These are phyloP conservation scores for Hystrix brachyura DNA, from an alignment of 2,113 vertebrate species.

Conservation along the genomic window DNA sequence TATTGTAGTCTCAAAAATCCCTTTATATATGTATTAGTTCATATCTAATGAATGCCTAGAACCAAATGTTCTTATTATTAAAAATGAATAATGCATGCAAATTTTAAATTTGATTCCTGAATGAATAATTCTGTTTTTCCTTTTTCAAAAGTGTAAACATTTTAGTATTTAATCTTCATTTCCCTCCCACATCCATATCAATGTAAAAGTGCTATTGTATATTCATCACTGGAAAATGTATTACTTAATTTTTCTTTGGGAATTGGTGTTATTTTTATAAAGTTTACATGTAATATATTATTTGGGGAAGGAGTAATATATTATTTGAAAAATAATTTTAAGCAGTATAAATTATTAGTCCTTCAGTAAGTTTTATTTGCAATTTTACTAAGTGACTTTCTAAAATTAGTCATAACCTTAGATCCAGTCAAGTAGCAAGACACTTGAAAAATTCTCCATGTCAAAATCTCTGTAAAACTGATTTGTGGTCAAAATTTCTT, in stretches of 20 bases:
- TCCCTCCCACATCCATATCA: neutral
- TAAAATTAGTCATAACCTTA: constrained; percentile 66
- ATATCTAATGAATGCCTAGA: constrained; percentile 46
- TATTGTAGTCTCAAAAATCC: constrained; percentile 24
- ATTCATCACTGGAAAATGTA: neutral
- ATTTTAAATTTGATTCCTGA: constrained; percentile 46
- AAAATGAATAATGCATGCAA: constrained; percentile 39
- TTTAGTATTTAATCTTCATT: constrained; percentile 41
- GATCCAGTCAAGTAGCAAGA: neutral
- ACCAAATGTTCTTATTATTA: constrained; percentile 56
- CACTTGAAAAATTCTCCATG: constrained; percentile 48
- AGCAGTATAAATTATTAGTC: constrained; percentile 31
- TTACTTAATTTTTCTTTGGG: constrained; percentile 44
- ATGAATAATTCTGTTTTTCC: constrained; percentile 44
- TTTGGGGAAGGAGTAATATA: neutral
- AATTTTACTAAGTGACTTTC: constrained; percentile 29
- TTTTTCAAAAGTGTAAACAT: neutral
- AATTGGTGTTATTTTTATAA: constrained; percentile 52
- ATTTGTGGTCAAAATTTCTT: constrained; percentile 4
- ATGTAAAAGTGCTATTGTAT: neutral
- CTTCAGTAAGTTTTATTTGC: constrained; percentile 53
- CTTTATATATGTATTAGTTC: constrained; percentile 45
- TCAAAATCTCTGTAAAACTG: neutral
- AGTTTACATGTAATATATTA: constrained; percentile 16
- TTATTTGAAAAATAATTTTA: constrained; percentile 59